A percentile compares a stretch with the other conserved stretches of the same genome.
Conservation (phyloP, 2,113 vertebrate species). For the Scortum barcoo region DNA sequence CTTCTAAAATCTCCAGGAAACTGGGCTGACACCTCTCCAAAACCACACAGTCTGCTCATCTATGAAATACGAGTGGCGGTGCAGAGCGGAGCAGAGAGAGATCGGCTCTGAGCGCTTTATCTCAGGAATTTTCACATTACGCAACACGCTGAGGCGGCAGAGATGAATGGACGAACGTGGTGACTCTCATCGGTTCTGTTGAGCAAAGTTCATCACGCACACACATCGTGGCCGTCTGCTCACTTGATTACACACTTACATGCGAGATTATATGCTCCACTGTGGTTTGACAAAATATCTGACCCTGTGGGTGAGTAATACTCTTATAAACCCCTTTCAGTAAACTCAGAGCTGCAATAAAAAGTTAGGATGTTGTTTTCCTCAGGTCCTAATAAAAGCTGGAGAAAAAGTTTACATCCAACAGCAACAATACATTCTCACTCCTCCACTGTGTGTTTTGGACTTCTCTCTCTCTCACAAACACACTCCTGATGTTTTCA, state of each 20-base stretch:
- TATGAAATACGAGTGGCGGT: constrained; percentile 18
- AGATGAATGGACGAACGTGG: constrained; percentile 10
- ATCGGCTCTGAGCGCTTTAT: constrained; percentile 15
- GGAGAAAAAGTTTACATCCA: background rate
- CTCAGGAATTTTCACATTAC: constrained; percentile 16
- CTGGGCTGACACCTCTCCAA: constrained; percentile 32
- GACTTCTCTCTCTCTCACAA: background rate
- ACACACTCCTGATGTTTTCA: background rate
- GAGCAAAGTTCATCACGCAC: constrained; percentile 13
- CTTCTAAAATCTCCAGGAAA: constrained; percentile 37
- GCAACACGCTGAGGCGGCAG: background rate
- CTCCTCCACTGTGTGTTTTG: background rate
- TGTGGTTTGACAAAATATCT: constrained; percentile 29
- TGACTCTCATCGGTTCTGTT: constrained; percentile 12
- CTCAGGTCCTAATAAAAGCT: background rate
- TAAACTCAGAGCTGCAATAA: constrained; percentile 17
- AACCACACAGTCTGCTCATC: constrained; percentile 3
- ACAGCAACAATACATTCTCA: background rate
- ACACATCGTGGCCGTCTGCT: constrained; percentile 12
- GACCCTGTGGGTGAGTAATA: background rate
- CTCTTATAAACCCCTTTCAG: background rate
- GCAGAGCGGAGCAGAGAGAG: constrained; percentile 14
- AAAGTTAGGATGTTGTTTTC: constrained; percentile 6
- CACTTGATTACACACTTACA: constrained; percentile 34
- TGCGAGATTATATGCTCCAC: constrained; percentile 37